These are phyloP conservation scores for Eurypyga helias DNA, from an alignment of 2,113 vertebrate genomes.

Conservation along the genomic window DNA sequence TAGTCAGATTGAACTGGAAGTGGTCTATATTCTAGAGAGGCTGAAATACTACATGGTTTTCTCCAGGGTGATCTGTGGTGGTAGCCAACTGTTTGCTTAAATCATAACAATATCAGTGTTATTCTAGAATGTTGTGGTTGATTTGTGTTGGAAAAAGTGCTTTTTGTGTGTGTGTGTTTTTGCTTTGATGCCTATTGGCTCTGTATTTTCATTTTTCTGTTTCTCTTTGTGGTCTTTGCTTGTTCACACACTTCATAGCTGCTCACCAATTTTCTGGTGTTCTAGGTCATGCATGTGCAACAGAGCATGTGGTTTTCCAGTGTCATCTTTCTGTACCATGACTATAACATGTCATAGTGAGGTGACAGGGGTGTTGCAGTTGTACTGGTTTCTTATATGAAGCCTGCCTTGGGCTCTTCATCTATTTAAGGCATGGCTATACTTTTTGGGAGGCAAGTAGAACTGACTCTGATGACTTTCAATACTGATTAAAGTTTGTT, in stretches of 20 bases:
- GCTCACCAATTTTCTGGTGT: background rate
- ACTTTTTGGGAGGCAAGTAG: background rate
- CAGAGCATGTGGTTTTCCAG: background rate
- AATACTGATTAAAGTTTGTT: background rate
- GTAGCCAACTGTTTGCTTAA: background rate
- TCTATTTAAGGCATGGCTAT: background rate
- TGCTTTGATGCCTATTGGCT: background rate
- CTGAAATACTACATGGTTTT: background rate
- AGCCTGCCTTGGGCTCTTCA: background rate
- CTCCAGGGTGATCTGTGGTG: background rate
- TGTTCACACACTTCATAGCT: background rate
- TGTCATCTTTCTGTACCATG: background rate
- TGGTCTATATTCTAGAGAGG: background rate
- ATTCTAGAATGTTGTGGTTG: background rate
- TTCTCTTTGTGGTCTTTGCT: background rate
- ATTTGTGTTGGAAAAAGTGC: background rate
- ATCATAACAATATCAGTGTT: fast-evolving
- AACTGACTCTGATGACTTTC: background rate
- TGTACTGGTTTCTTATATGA: background rate
- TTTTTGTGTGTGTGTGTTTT: too few relatives aligned
- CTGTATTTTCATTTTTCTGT: background rate
- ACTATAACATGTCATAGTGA: background rate
- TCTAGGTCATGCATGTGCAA: fast-evolving
- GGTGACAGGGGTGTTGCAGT: background rate
- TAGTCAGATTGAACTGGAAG: background rate